These are phyloP conservation scores for Bombus huntii DNA, from an alignment of 1,140 invertebrate species.

Conservation along the genomic window DNA sequence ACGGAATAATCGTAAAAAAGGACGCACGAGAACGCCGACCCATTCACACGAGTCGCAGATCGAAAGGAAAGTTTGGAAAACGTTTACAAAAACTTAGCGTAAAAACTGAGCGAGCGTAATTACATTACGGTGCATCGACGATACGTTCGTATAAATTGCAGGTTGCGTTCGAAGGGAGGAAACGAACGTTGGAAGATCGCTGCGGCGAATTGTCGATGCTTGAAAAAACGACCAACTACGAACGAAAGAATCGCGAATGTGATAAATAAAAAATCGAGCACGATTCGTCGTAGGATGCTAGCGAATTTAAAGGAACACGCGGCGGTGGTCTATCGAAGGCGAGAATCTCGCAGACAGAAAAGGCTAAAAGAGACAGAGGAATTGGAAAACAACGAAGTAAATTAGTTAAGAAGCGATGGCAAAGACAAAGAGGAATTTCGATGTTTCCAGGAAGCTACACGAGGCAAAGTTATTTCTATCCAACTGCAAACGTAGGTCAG, in stretches of 20 bases:
- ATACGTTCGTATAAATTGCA: slow-evolving; percentile 23
- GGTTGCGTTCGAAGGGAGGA: neutral
- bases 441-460: slow-evolving; percentile 53
- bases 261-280: neutral
- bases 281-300: neutral
- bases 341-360: neutral
- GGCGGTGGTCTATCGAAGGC: neutral
- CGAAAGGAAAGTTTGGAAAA: neutral
- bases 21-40: neutral
- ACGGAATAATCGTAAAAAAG: slow-evolving; percentile 24
- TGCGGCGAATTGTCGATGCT: neutral
- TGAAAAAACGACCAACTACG: neutral
- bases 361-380: neutral
- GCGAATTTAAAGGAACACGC: neutral
- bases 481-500: slow-evolving; percentile 68
- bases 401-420: neutral
- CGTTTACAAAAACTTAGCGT: neutral
- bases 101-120: neutral
- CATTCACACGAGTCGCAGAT: slow-evolving; percentile 9
- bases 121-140: neutral
- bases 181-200: neutral
- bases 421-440: slow-evolving; percentile 31
- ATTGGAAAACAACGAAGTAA: neutral
- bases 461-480: slow-evolving; percentile 75
- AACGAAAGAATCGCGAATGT: neutral